Percentiles rank a stretch among this genome's conserved stretches.
Conservation (phyloP, 1,140 invertebrate genomes). For the Pseudobourletiella spinata region DNA sequence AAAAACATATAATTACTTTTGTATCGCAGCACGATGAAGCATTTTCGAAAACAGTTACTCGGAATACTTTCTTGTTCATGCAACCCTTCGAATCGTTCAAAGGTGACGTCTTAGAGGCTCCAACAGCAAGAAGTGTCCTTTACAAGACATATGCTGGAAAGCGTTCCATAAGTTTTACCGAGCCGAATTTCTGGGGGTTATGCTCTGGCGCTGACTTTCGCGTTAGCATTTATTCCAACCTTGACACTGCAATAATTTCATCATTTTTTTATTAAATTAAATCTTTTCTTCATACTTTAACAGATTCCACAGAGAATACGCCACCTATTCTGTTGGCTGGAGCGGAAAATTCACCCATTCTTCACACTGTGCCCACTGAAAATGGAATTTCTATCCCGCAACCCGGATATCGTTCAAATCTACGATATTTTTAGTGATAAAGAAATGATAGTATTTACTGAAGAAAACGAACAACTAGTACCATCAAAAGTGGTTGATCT, state of each 20-base stretch:
- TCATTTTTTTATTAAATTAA: background rate
- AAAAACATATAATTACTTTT: too few species aligned
- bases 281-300: background rate
- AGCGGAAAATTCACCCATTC: background rate
- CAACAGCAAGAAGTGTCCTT: background rate
- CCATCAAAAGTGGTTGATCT: too few species aligned
- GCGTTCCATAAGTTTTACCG: background rate
- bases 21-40: too few species aligned
- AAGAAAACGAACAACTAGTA: too few species aligned
- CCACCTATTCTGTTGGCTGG: slow-evolving; percentile 16
- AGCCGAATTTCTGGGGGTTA: background rate
- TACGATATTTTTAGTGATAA: background rate
- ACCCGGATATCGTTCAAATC: background rate
- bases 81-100: too few species aligned
- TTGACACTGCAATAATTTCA: background rate
- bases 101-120: too few species aligned
- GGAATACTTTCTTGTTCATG: too few species aligned
- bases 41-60: too few species aligned
- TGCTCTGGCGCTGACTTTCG: background rate
- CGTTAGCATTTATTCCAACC: background rate
- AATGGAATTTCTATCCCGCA: background rate
- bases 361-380: slow-evolving; percentile 7
- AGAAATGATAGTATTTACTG: too few species aligned
- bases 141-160: background rate
- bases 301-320: background rate